Evolutionary conservation across 2,888 invertebrate genomes (phyloP).

Genomic region (Agonum fuliginosum): DNA sequence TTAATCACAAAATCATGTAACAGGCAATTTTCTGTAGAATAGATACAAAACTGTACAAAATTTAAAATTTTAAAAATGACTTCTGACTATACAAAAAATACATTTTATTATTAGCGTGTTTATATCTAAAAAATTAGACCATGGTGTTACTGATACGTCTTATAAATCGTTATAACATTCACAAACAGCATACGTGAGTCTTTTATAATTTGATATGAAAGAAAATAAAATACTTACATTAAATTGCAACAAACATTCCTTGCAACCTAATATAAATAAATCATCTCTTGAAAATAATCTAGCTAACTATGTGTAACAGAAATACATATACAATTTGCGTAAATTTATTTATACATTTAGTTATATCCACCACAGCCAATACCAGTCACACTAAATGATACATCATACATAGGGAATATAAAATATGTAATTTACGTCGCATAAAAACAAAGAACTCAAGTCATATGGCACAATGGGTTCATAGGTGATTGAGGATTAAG

Average conservation of each 20-base stretch:
- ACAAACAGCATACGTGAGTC: slow-evolving; percentile 45
- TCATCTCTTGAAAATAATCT: slow-evolving; percentile 38
- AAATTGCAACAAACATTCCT: slow-evolving; percentile 39
- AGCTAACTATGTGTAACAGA: slow-evolving; percentile 46
- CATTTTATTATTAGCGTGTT: slow-evolving; percentile 52
- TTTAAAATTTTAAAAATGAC: slow-evolving; percentile 55
- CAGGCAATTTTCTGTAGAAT: slow-evolving; percentile 59
- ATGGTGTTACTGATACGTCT: slow-evolving; percentile 49
- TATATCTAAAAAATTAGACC: slow-evolving; percentile 52
- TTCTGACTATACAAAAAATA: slow-evolving; percentile 58
- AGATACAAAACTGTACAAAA: slow-evolving; percentile 59
- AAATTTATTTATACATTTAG: slow-evolving; percentile 50
- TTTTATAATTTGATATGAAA: slow-evolving; percentile 47
- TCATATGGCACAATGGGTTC: slow-evolving; percentile 31
- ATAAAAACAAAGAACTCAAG: slow-evolving; percentile 23
- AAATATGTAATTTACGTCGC: slow-evolving; percentile 20
- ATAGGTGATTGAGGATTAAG: slow-evolving; percentile 23
- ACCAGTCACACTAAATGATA: slow-evolving; percentile 49
- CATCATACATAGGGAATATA: slow-evolving; percentile 6
- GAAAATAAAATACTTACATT: slow-evolving; percentile 41
- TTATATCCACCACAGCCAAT: slow-evolving; percentile 54
- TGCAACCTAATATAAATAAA: slow-evolving; percentile 48
- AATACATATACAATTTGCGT: slow-evolving; percentile 52
- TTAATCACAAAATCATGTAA: slow-evolving; percentile 57
- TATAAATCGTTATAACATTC: slow-evolving; percentile 35